A percentile compares a stretch with the other conserved stretches of the same genome.
Evolutionary conservation across 2,113 vertebrate genomes (phyloP).

Genomic region (Empidonax alnorum): DNA sequence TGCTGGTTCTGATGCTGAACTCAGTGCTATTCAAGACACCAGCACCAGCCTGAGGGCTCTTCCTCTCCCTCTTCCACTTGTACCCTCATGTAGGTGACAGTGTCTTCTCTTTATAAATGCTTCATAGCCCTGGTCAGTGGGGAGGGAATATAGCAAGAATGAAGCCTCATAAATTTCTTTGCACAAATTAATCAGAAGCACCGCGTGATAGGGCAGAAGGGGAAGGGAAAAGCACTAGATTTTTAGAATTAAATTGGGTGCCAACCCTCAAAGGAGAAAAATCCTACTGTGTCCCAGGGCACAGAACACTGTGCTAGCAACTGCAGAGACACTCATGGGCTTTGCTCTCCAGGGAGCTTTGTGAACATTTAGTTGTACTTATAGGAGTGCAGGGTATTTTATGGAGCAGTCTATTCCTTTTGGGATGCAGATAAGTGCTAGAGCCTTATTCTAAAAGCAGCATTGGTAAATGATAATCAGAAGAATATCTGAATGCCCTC

Average conservation of each 20-base stretch:
- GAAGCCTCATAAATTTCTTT: background rate
- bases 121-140: background rate
- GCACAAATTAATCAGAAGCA: background rate
- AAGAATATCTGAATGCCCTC: background rate
- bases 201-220: background rate
- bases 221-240: background rate
- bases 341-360: background rate
- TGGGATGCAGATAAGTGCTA: background rate
- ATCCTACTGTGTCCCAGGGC: background rate
- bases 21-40: background rate
- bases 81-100: accelerated
- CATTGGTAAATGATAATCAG: background rate
- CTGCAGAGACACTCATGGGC: background rate
- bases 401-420: background rate
- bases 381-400: background rate
- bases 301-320: background rate
- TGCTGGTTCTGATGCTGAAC: background rate
- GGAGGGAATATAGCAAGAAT: background rate
- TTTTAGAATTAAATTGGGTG: background rate
- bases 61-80: background rate
- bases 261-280: background rate
- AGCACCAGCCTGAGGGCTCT: accelerated
- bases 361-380: background rate
- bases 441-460: background rate
- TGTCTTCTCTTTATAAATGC: background rate